These are phyloP conservation scores for Ardeotis arabs DNA, from an alignment of 2,113 vertebrate genomes.

Conservation along the genomic window DNA sequence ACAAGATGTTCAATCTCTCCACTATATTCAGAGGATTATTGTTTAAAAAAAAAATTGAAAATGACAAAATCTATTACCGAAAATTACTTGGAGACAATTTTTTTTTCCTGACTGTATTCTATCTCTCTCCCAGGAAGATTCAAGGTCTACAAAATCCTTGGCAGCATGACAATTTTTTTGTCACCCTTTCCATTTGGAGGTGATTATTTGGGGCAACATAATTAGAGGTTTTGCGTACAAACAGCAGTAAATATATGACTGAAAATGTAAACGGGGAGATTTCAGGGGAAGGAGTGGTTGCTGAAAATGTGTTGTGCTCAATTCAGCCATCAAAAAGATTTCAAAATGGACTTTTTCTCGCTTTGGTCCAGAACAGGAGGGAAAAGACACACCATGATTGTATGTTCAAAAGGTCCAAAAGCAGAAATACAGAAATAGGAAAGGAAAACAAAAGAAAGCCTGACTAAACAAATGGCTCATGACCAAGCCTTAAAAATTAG, in stretches of 20 bases:
- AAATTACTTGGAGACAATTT: not conserved
- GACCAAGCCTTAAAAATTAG: not conserved
- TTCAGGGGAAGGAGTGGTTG: not conserved
- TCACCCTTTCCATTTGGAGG: not conserved
- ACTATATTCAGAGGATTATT: not conserved
- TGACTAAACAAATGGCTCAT: not conserved
- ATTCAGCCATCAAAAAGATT: not conserved
- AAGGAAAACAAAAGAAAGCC: not conserved
- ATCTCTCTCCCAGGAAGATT: not conserved
- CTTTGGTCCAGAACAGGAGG: not conserved
- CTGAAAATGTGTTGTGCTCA: not conserved
- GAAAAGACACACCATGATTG: fast-evolving
- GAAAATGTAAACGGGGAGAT: not conserved
- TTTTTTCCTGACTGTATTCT: not conserved
- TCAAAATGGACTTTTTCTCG: not conserved
- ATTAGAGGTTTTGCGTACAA: not conserved
- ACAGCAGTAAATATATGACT: not conserved
- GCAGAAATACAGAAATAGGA: not conserved
- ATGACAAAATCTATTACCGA: not conserved
- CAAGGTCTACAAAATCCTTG: not conserved
- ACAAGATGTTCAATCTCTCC: constrained; percentile 5
- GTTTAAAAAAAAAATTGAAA: not conserved
- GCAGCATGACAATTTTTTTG: not conserved
- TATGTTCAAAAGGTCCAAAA: not conserved
- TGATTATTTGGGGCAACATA: not conserved